A percentile compares a stretch with the other conserved stretches of the same genome.
These are phyloP conservation scores for Synergus itoensis DNA, from an alignment of 2,888 invertebrate genomes.

Conservation along the genomic window DNA sequence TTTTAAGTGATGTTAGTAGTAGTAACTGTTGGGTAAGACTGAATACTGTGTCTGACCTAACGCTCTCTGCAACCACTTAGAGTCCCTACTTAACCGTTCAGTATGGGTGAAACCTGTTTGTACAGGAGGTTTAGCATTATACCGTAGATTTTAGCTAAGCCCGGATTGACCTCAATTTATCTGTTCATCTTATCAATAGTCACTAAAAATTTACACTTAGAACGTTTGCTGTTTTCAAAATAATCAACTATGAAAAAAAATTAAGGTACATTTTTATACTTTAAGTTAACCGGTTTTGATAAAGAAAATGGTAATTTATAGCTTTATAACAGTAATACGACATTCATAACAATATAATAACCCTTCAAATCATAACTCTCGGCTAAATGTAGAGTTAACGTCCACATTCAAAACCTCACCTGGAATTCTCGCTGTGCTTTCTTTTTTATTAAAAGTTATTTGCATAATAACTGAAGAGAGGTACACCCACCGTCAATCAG, in stretches of 20 bases:
- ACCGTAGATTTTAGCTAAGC: constrained; percentile 9
- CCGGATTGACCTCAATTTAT: constrained; percentile 15
- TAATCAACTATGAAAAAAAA: too few relatives aligned
- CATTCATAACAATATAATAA: background rate
- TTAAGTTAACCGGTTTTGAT: background rate
- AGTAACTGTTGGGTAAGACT: constrained; percentile 8
- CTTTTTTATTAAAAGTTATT: constrained; percentile 33
- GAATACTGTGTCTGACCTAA: constrained; percentile 53
- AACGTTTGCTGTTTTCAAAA: too few relatives aligned
- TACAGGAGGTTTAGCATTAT: background rate
- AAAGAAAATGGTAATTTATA: background rate
- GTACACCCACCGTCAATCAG: constrained; percentile 51
- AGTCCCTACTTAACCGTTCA: constrained; percentile 41
- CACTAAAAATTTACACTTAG: too few relatives aligned
- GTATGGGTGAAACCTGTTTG: constrained; percentile 18
- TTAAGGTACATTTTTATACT: too few relatives aligned
- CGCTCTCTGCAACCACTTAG: constrained; percentile 61
- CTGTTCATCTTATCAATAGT: background rate
- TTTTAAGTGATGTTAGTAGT: background rate
- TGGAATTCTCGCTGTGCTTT: background rate
- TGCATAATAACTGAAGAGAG: constrained; percentile 39
- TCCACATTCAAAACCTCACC: background rate
- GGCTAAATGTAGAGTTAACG: background rate
- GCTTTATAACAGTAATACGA: background rate
- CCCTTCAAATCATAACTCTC: background rate